A percentile compares a stretch with the other conserved stretches of the same genome.
These are phyloP conservation scores for Cyclargus thomasi DNA, from an alignment of 1,140 invertebrate species.

Conservation along the genomic window DNA sequence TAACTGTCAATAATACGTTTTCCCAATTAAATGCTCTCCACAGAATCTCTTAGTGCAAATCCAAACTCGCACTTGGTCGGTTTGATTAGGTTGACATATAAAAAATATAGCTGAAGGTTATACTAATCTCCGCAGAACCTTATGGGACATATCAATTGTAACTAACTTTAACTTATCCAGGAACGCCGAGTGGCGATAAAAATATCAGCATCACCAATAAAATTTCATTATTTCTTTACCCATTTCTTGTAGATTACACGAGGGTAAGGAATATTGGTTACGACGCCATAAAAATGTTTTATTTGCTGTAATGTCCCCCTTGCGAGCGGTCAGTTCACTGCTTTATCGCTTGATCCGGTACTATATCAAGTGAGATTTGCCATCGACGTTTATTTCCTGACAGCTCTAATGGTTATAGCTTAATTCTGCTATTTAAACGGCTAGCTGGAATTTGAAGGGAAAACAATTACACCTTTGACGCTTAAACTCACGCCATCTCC, in stretches of 20 bases:
- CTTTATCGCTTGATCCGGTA: conserved; percentile 1
- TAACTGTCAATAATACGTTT: too few relatives aligned
- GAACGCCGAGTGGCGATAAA: neutral
- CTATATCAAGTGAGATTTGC: neutral
- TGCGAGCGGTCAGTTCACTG: conserved; percentile 22
- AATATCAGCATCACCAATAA: neutral
- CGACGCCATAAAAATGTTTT: conserved; percentile 25
- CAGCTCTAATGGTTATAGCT: neutral
- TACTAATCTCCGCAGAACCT: too few relatives aligned
- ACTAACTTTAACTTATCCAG: too few relatives aligned
- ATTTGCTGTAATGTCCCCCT: conserved; percentile 22
- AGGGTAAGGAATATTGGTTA: conserved; percentile 18
- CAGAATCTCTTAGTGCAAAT: too few relatives aligned
- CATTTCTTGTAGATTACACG: conserved; percentile 17
- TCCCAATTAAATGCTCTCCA: too few relatives aligned
- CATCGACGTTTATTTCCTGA: conserved; percentile 1
- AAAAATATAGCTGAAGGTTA: too few relatives aligned
- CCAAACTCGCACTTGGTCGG: too few relatives aligned
- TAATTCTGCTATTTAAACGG: neutral
- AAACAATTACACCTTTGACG: neutral
- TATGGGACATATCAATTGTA: too few relatives aligned
- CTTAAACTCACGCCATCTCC: too few relatives aligned
- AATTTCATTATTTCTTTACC: conserved; percentile 3
- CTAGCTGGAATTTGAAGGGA: neutral
- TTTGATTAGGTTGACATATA: too few relatives aligned